Evolutionary conservation across 2,113 vertebrate species (phyloP).

Genomic region (Marmota monax): DNA sequence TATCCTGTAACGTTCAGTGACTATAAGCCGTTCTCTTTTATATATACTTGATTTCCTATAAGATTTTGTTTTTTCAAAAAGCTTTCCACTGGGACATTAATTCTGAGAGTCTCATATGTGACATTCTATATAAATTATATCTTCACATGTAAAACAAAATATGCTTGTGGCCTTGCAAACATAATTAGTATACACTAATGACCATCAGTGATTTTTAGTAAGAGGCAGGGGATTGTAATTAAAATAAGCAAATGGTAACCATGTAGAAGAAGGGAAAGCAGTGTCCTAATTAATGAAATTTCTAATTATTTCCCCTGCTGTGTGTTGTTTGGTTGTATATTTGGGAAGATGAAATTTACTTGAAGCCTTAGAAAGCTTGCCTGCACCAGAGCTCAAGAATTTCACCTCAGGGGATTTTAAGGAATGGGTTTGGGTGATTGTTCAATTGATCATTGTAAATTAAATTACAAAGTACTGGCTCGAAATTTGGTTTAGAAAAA

Average conservation of each 20-base stretch:
- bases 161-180: background rate
- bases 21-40: background rate
- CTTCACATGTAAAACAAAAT: constrained; percentile 50
- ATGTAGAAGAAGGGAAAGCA: background rate
- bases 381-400: background rate
- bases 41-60: constrained; percentile 4
- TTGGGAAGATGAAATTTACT: constrained; percentile 49
- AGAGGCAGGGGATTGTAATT: constrained; percentile 25
- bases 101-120: background rate
- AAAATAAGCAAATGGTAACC: constrained; percentile 44
- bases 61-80: constrained; percentile 1
- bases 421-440: constrained; percentile 38
- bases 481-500: constrained; percentile 54
- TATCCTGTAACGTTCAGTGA: background rate
- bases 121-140: background rate
- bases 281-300: constrained; percentile 54
- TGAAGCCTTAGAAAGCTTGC: background rate
- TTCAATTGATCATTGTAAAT: constrained; percentile 72
- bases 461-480: constrained; percentile 66
- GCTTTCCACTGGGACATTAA: background rate
- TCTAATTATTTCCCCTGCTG: constrained; percentile 30
- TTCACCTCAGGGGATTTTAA: constrained; percentile 26
- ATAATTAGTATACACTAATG: background rate
- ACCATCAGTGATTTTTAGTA: constrained; percentile 17
- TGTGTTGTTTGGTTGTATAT: constrained; percentile 3